These are phyloP conservation scores for Sinocyclocheilus anophthalmus DNA, from an alignment of 2,113 vertebrate genomes.

Conservation along the genomic window DNA sequence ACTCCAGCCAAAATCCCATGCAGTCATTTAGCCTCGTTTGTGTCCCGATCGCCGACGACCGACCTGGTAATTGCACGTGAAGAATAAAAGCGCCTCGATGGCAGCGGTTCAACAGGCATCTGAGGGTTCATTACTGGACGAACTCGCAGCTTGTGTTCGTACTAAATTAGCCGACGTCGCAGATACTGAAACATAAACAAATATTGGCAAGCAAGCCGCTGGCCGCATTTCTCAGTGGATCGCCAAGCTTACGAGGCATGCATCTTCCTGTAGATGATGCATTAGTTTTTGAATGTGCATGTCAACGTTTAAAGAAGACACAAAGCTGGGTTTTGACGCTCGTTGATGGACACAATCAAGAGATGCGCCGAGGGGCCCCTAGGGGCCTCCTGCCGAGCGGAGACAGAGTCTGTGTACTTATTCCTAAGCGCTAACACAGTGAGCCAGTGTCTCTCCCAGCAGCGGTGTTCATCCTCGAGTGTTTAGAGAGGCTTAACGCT, in stretches of 20 bases:
- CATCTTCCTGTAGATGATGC: background rate
- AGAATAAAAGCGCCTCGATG: conserved; percentile 61
- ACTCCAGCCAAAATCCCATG: conserved; percentile 54
- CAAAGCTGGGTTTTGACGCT: conserved; percentile 57
- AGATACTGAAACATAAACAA: conserved; percentile 62
- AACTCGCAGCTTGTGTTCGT: conserved; percentile 62
- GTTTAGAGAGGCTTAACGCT: conserved; percentile 47
- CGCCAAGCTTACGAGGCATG: conserved; percentile 4
- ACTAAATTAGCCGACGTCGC: conserved; percentile 57
- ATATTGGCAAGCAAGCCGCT: conserved; percentile 60
- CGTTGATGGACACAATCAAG: conserved; percentile 64
- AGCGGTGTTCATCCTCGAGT: conserved; percentile 61
- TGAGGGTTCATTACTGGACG: conserved; percentile 40
- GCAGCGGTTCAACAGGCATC: conserved; percentile 62
- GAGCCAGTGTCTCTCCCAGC: conserved; percentile 62
- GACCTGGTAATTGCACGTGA: conserved; percentile 66
- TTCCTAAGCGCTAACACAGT: conserved; percentile 55
- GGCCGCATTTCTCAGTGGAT: background rate
- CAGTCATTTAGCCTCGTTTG: conserved; percentile 61
- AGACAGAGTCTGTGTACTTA: conserved; percentile 50
- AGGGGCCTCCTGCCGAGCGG: conserved; percentile 54
- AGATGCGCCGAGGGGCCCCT: conserved; percentile 62
- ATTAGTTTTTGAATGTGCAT: conserved; percentile 28
- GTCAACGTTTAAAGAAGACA: conserved; percentile 62
- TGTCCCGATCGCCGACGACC: conserved; percentile 51